phyloP scores from a whole-genome alignment of 2,888 invertebrate genomes.

The Lamellibrachia satsuma region DNA sequence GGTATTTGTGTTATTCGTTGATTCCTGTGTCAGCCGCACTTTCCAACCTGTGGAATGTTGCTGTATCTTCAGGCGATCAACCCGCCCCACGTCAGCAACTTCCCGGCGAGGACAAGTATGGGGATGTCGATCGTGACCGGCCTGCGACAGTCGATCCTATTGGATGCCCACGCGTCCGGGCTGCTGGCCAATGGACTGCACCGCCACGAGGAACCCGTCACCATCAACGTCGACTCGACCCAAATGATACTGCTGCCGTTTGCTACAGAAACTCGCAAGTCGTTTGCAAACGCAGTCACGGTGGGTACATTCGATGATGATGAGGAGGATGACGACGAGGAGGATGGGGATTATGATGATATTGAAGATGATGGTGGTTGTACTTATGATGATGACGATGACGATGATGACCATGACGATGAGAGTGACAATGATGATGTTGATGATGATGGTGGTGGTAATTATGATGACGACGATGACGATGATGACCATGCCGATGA shows the following conservation, averaged over 20 bases:
- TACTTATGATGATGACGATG: too few species aligned
- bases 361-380: too few species aligned
- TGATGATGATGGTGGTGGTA: too few species aligned
- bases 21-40: too few species aligned
- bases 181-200: neutral
- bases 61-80: neutral
- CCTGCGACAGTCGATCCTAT: neutral
- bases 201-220: neutral
- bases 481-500: too few species aligned
- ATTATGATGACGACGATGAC: too few species aligned
- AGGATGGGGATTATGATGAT: too few species aligned
- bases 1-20: too few species aligned
- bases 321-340: too few species aligned
- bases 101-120: neutral
- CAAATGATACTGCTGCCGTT: neutral
- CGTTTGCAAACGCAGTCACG: neutral
- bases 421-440: too few species aligned
- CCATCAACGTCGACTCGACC: neutral
- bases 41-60: neutral
- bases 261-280: neutral
- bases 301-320: neutral
- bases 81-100: neutral
- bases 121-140: neutral
- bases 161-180: neutral
- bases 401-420: too few species aligned